A percentile compares a stretch with the other conserved stretches of the same genome.
These are phyloP conservation scores for Tragopan temminckii DNA, from an alignment of 2,797 vertebrate genomes.

Conservation along the genomic window DNA sequence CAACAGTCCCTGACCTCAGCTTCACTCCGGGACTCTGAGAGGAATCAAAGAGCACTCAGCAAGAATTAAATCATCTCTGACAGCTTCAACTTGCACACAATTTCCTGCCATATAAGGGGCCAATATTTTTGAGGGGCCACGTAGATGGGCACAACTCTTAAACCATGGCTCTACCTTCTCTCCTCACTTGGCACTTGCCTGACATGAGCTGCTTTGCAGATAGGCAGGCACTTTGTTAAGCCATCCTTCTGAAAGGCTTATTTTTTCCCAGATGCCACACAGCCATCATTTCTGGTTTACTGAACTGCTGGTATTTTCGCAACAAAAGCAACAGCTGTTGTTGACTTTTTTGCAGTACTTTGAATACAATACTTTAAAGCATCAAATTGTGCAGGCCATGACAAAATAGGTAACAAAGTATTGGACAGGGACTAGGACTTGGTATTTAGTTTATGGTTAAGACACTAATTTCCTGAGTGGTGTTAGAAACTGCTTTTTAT, in stretches of 20 bases:
- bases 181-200: background rate
- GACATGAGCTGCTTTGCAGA: background rate
- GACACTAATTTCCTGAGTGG: background rate
- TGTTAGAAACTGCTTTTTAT: background rate
- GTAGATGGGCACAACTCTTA: background rate
- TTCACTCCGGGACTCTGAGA: slow-evolving; percentile 22
- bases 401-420: background rate
- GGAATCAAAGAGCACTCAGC: slow-evolving; percentile 43
- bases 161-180: background rate
- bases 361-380: background rate
- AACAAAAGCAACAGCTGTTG: background rate
- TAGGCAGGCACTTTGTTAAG: background rate
- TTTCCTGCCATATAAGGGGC: slow-evolving; percentile 35
- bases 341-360: background rate
- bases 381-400: background rate
- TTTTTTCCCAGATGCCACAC: background rate
- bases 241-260: background rate
- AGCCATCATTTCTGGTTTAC: background rate
- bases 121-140: background rate
- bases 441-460: background rate
- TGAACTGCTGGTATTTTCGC: background rate
- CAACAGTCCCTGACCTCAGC: slow-evolving; percentile 33
- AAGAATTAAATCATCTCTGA: slow-evolving; percentile 36
- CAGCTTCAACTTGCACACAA: background rate
- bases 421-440: background rate